Percentiles rank a stretch among this genome's conserved stretches.
Conservation (phyloP, 2,797 vertebrate genomes). For the Tachyglossus aculeatus region DNA sequence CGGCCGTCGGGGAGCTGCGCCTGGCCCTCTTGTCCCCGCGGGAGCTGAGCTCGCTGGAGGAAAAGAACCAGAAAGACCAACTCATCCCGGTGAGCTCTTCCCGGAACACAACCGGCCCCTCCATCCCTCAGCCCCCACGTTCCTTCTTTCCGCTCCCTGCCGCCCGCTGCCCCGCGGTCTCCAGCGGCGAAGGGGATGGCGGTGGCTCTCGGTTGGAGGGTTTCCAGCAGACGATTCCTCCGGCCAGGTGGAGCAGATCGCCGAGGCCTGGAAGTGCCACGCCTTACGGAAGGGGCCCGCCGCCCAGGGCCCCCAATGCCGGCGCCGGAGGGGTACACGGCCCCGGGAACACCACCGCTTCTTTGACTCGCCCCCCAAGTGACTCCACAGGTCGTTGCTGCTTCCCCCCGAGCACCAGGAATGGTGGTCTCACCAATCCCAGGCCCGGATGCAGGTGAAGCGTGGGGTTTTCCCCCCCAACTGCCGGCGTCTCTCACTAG, state of each 20-base stretch:
- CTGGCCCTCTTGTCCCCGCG: constrained; percentile 71
- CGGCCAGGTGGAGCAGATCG: constrained; percentile 70
- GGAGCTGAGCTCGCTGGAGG: constrained; percentile 73
- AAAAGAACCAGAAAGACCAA: constrained; percentile 68
- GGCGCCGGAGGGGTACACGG: constrained; percentile 67
- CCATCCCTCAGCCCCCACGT: background rate
- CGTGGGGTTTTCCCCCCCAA: no score
- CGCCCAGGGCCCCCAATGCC: constrained; percentile 61
- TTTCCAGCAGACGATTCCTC: background rate
- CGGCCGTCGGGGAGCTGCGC: constrained; percentile 72
- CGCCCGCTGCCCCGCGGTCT: background rate
- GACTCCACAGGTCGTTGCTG: background rate
- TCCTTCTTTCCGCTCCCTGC: background rate
- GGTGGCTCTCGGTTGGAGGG: no score
- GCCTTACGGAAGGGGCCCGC: constrained; percentile 64
- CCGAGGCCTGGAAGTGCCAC: constrained; percentile 75
- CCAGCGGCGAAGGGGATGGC: background rate
- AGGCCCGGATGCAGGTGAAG: no score
- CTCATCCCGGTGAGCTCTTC: constrained; percentile 70
- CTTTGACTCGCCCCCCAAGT: constrained; percentile 59
- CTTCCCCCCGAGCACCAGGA: no score
- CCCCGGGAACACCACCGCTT: constrained; percentile 72
- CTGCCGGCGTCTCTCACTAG: no score
- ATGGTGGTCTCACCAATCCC: no score
- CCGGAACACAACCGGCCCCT: background rate